Base-by-base conservation (phyloP, 2,113 vertebrate genomes). In the Labeo catla region DNA sequence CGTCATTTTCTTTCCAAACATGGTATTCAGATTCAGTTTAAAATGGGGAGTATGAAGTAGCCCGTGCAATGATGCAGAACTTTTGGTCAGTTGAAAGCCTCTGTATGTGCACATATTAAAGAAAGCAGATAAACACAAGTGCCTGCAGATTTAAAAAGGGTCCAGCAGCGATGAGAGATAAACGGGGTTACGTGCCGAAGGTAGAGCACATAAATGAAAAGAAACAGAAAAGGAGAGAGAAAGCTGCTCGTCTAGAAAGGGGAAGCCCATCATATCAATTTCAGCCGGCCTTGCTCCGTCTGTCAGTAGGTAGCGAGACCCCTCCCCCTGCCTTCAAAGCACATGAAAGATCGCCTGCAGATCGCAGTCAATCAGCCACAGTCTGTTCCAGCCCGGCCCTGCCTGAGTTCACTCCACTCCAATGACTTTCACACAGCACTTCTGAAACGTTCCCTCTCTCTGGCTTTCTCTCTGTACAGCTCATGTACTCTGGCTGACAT, bases 401-500 rank as follows among this genome's bases (percentile, higher is more conserved):
- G 78, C 63, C 77, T 28, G 68, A 57, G 4, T 54, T 34, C 74
- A 78, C 54, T 70, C 43, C 84, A 85, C 73, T 65, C 54, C 34
- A 85, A 76, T 78, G 77, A 81, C 85, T 65, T 85, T 77, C 84
- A 85, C 50, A 73, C 36, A 43, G 63, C 43, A 54, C 34, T 47
- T 57, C 59, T 73, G 13, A 54, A 77, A 21, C 68, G 13, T 52
- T 50, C 65, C 19, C 85, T 52, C 76, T 49, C 13, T 28, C 50
- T 77, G 49, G 19, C 54, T 8, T 81, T 39, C 68, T 36, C 13
- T 49, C 23, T 82, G 43, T 50, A 68, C 47, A 77, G 76, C 80
- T 82, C 80, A 21, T 82, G 81, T 36, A 45, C 82, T 84, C 68
- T 84, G 68, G 45, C 47, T 82, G 82, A 84, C 82, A 84, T 73